These are phyloP conservation scores for Scaptodrosophila lebanonensis DNA, from an alignment of 1,140 invertebrate species.

Conservation along the genomic window DNA sequence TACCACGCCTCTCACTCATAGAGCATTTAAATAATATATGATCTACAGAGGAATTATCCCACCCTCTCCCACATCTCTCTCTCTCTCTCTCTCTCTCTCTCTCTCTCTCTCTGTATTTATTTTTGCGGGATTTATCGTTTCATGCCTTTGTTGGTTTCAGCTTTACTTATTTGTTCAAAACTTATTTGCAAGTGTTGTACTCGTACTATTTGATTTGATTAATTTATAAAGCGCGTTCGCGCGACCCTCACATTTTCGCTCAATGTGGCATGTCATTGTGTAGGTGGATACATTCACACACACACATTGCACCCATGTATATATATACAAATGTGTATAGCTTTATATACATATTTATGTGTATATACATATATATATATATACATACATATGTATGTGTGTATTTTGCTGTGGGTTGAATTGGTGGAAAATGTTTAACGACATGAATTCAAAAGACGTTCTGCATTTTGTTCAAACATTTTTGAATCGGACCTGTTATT, in stretches of 20 bases:
- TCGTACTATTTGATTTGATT: conserved; percentile 69
- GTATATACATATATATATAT: conserved; percentile 5
- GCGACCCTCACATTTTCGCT: not conserved
- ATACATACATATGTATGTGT: conserved; percentile 18
- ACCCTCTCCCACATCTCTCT: not conserved
- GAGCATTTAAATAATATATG: too few species aligned
- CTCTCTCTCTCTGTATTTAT: not conserved
- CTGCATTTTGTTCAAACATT: conserved; percentile 14
- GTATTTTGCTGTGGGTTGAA: conserved; percentile 63
- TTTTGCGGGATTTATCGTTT: conserved; percentile 20
- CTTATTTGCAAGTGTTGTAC: conserved; percentile 58
- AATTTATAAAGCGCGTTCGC: conserved; percentile 53
- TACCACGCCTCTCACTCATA: too few species aligned
- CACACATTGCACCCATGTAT: too few species aligned
- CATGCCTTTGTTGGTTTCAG: conserved; percentile 7
- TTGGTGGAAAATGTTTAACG: conserved; percentile 40
- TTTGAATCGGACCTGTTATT: not conserved
- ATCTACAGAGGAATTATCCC: too few species aligned
- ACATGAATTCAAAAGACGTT: conserved; percentile 19
- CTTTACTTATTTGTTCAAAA: conserved; percentile 44
- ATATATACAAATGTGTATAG: conserved; percentile 4
- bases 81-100: not conserved
- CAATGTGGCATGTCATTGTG: not conserved
- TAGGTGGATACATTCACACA: too few species aligned
- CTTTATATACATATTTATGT: conserved; percentile 10